Evolutionary conservation across 2,797 vertebrate genomes (phyloP).

Genomic region (Sorex maritimensis): DNA sequence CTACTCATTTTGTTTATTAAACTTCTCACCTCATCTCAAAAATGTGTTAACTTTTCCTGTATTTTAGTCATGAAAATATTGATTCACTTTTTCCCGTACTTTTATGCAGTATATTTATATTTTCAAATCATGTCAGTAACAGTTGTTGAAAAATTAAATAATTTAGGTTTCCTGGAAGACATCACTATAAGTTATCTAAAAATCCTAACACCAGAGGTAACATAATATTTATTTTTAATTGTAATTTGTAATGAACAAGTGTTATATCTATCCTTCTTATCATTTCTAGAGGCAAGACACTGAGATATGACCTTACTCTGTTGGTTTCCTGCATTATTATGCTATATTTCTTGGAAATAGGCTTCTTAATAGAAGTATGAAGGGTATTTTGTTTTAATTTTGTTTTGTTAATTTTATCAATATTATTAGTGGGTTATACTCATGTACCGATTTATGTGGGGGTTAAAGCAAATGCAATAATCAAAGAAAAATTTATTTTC

Average conservation of each 20-base stretch:
- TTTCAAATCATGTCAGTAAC: not conserved
- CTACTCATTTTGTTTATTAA: not conserved
- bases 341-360: not conserved
- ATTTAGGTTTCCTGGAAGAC: not conserved
- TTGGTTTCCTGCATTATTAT: not conserved
- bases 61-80: not conserved
- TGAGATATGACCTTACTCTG: not conserved
- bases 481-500: not conserved
- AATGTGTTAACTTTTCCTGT: not conserved
- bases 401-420: not conserved
- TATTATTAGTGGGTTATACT: not conserved
- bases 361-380: not conserved
- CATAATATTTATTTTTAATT: not conserved
- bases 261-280: not conserved
- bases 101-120: not conserved
- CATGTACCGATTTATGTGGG: not conserved
- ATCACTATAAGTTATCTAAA: constrained; percentile 11
- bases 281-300: not conserved
- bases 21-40: not conserved
- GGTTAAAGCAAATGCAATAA: not conserved
- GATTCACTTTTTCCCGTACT: not conserved
- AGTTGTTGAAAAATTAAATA: not conserved
- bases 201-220: not conserved
- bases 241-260: not conserved
- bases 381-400: not conserved